A percentile compares a stretch with the other conserved stretches of the same genome.
Conservation (phyloP, 2,797 vertebrate species). For the Hemibagrus guttatus region DNA sequence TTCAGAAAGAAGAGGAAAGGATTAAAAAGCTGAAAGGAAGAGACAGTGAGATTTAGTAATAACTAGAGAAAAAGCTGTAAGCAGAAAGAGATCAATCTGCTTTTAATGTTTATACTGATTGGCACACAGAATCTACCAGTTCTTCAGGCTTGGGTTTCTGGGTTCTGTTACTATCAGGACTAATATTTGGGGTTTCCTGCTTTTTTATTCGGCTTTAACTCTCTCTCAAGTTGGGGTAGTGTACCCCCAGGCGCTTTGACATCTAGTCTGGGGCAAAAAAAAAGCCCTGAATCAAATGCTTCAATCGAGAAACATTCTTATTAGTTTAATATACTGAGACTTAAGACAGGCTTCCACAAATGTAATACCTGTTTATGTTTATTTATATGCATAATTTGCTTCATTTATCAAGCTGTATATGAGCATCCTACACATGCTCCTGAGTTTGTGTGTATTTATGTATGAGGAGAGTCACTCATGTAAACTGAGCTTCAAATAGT, state of each 20-base stretch:
- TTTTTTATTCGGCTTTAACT: background rate
- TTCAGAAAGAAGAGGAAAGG: background rate
- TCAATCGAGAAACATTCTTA: background rate
- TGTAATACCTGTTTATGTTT: background rate
- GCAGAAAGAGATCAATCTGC: conserved; percentile 11
- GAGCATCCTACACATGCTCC: background rate
- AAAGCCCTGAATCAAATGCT: background rate
- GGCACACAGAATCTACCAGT: background rate
- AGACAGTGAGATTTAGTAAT: background rate
- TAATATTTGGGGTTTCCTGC: background rate
- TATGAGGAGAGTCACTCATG: background rate
- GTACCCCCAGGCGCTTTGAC: background rate
- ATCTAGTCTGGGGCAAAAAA: background rate
- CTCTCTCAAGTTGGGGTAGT: background rate
- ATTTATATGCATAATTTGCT: background rate
- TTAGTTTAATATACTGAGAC: background rate
- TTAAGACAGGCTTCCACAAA: background rate
- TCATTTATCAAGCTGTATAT: background rate
- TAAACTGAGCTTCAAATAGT: background rate
- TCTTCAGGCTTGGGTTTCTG: background rate
- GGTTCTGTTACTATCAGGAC: background rate
- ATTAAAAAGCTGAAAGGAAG: background rate
- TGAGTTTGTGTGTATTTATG: background rate
- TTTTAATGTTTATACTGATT: background rate
- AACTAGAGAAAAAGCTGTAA: conserved; percentile 1